phyloP scores from a whole-genome alignment of 2,113 vertebrate genomes.

The Erythrocercus mccallii region DNA sequence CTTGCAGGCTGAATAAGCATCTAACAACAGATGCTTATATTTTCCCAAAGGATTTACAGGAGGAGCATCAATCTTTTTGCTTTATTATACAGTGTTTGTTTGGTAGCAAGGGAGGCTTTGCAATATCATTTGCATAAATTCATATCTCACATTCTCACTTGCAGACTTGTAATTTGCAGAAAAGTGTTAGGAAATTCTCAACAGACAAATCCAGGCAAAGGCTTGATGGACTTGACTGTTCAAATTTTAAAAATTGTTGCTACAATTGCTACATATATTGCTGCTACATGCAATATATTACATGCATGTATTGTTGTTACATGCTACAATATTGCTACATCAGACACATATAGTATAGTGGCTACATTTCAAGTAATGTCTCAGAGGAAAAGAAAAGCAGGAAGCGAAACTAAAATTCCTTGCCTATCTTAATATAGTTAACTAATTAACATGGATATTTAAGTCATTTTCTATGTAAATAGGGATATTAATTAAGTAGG shows the following conservation, averaged over 20 bases:
- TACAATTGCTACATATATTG: not conserved
- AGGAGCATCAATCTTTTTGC: not conserved
- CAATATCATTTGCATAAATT: constrained; percentile 13
- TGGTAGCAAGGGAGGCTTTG: not conserved
- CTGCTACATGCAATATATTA: not conserved
- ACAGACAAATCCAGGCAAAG: not conserved
- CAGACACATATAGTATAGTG: not conserved
- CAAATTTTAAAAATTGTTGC: not conserved
- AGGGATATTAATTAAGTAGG: not conserved
- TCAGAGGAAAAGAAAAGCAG: not conserved
- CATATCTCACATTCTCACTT: not conserved
- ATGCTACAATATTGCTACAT: not conserved
- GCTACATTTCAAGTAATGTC: not conserved
- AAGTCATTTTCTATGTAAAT: not conserved
- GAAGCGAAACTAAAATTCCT: not conserved
- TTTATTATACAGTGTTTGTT: not conserved
- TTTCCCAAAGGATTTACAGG: constrained; percentile 1
- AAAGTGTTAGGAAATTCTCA: not conserved
- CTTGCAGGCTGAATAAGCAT: not conserved
- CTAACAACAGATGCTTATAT: not conserved
- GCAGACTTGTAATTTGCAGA: not conserved
- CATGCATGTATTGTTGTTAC: not conserved
- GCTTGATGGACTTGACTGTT: not conserved
- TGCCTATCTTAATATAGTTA: not conserved
- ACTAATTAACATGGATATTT: not conserved